phyloP scores from a whole-genome alignment of 1,140 invertebrate species.

The Zaprionus lachaisei region DNA sequence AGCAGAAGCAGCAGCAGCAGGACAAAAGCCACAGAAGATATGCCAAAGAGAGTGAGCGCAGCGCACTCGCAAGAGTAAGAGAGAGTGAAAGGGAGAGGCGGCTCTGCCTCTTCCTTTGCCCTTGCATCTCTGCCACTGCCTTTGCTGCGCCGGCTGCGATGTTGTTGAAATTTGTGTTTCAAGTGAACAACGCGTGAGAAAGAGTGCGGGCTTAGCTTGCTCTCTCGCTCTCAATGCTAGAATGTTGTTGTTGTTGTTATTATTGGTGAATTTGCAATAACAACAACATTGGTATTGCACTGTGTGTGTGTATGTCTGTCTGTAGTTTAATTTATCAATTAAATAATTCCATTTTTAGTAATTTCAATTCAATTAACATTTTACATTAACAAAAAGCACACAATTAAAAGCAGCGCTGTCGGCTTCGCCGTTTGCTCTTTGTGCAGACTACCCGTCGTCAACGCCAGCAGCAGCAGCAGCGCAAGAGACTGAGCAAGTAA shows the following conservation, averaged over 20 bases:
- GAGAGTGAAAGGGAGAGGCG: constrained; percentile 10
- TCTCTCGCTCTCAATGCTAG: constrained; percentile 30
- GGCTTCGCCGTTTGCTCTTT: constrained; percentile 19
- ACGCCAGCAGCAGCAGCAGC: background rate
- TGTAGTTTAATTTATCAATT: constrained; percentile 13
- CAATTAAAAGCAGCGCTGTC: constrained; percentile 27
- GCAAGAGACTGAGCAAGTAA: background rate
- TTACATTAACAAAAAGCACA: constrained; percentile 15
- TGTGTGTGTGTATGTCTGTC: background rate
- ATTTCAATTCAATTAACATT: constrained; percentile 26
- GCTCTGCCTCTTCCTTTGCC: constrained; percentile 5
- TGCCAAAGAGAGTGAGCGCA: background rate
- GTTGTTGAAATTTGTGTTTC: constrained; percentile 45
- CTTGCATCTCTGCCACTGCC: no score
- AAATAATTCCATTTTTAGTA: constrained; percentile 21
- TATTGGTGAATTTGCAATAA: constrained; percentile 42
- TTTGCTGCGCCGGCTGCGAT: constrained; percentile 31
- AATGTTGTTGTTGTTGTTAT: constrained; percentile 27
- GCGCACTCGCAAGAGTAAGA: background rate
- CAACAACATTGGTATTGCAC: constrained; percentile 9
- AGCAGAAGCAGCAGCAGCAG: constrained; percentile 4
- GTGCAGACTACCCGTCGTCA: constrained; percentile 29
- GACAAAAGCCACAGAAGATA: background rate
- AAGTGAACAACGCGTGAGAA: constrained; percentile 26
- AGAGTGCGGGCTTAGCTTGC: constrained; percentile 1